Percentiles rank a stretch among this genome's conserved stretches.
These are phyloP conservation scores for Styela plicata DNA, from an alignment of 23 tunicate genomes.

Conservation along the genomic window DNA sequence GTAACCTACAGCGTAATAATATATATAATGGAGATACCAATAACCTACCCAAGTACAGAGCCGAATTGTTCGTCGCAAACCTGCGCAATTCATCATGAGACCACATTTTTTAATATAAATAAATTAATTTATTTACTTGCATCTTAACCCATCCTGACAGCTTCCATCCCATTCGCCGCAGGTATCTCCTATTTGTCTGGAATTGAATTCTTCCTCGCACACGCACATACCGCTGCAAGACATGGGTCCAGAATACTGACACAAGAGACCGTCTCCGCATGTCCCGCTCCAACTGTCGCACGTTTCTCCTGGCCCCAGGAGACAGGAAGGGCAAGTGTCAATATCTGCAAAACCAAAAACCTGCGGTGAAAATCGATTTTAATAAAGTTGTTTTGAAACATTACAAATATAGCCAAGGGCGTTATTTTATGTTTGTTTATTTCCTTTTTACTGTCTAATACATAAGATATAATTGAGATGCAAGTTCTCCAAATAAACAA, in stretches of 20 bases:
- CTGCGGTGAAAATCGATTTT: background rate
- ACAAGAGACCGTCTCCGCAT: background rate
- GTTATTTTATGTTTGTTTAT: too few relatives aligned
- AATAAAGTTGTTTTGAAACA: background rate
- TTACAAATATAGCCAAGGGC: background rate
- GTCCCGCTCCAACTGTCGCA: background rate
- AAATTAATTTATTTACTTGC: too few relatives aligned
- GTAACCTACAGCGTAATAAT: too few relatives aligned
- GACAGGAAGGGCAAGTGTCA: constrained; percentile 39
- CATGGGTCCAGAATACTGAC: background rate
- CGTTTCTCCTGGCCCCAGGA: constrained; percentile 44
- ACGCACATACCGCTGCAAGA: constrained; percentile 8
- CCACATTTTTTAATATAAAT: too few relatives aligned
- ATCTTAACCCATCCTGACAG: constrained; percentile 32
- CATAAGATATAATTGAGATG: too few relatives aligned
- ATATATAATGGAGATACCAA: too few relatives aligned
- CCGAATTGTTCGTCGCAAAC: too few relatives aligned
- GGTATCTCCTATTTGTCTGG: constrained; percentile 16
- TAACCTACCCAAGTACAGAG: too few relatives aligned
- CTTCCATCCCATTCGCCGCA: constrained; percentile 47
- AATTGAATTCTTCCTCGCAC: constrained; percentile 4
- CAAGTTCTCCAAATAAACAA: too few relatives aligned
- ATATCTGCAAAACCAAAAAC: constrained; percentile 16
- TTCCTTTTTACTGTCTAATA: too few relatives aligned
- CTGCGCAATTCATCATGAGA: too few relatives aligned